Percentiles rank a stretch among this genome's conserved stretches.
These are phyloP conservation scores for Trichogramma dendrolimi DNA, from an alignment of 2,888 invertebrate species.

Conservation along the genomic window DNA sequence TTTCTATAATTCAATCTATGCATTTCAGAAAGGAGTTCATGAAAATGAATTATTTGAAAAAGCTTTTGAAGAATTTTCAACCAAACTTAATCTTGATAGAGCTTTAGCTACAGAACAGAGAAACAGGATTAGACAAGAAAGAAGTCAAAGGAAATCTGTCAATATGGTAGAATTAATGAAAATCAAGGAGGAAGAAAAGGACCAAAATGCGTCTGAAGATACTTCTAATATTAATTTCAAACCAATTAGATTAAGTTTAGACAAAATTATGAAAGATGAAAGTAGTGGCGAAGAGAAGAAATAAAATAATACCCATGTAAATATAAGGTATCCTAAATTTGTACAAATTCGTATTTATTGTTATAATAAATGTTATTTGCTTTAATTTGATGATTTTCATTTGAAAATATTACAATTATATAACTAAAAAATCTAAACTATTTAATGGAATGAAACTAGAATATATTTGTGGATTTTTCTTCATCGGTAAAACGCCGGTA, in stretches of 20 bases:
- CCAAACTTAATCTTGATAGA: conserved; percentile 3
- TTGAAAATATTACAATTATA: no score
- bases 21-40: conserved; percentile 30
- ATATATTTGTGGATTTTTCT: no score
- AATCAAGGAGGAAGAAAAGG: neutral
- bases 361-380: no score
- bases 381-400: no score
- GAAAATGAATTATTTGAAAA: conserved; percentile 31
- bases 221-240: conserved; percentile 3
- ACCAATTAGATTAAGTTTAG: conserved; percentile 14
- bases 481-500: no score
- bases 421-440: no score
- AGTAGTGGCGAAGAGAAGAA: neutral
- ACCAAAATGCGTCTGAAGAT: neutral
- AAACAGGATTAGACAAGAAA: neutral
- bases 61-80: conserved; percentile 30
- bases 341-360: no score
- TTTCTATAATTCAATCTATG: conserved; percentile 2
- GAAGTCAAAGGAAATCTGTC: neutral
- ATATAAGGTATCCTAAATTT: no score
- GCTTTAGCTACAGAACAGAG: neutral
- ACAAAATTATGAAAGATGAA: conserved; percentile 6
- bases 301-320: no score
- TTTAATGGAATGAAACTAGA: no score
- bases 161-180: neutral